Conservation (phyloP, 2,888 invertebrate genomes). For the Arctia plantaginis region DNA sequence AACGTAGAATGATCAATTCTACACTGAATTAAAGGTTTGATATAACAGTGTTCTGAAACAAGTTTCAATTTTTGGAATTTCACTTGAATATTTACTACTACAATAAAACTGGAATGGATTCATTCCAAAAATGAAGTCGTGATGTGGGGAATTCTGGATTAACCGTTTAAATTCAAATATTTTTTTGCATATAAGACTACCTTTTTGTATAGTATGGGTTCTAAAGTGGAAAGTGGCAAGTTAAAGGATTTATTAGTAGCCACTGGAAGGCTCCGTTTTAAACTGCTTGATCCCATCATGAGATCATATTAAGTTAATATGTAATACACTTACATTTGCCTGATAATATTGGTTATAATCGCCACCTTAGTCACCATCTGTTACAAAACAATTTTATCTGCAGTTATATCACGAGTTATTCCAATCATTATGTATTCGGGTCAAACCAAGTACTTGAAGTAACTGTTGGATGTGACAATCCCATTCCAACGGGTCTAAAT, state of each 20-base stretch:
- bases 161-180: neutral
- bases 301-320: no score
- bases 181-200: neutral
- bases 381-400: neutral
- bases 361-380: neutral
- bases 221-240: neutral
- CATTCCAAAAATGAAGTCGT: neutral
- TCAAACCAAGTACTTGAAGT: slow-evolving; percentile 5
- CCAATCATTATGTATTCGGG: slow-evolving; percentile 1
- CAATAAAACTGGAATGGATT: neutral
- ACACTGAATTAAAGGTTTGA: neutral
- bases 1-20: neutral
- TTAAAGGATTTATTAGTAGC: neutral
- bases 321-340: no score
- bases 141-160: neutral
- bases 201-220: neutral
- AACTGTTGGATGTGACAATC: slow-evolving; percentile 2
- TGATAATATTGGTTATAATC: neutral
- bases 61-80: neutral
- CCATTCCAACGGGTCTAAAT: neutral
- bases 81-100: neutral
- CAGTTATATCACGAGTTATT: slow-evolving; percentile 1
- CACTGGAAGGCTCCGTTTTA: no score
- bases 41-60: neutral
- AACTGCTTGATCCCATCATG: no score